Evolutionary conservation across 2,797 vertebrate genomes (phyloP), one percentile per base, ranked within the genome.

Genomic region (Tympanoctomys barrerae): DNA sequence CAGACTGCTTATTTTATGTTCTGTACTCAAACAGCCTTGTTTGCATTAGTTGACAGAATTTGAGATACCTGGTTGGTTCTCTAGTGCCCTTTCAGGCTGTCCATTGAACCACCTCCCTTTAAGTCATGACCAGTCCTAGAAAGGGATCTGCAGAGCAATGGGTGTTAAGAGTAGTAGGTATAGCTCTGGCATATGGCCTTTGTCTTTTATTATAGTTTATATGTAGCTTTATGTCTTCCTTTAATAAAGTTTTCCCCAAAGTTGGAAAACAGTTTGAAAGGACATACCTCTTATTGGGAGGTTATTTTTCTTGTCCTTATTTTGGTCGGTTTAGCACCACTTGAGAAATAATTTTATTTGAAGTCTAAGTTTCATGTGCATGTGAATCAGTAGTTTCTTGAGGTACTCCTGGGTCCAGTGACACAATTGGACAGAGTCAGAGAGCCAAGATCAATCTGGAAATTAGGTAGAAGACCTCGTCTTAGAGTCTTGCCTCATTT

Each of bases 241-340:
- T 97, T 88, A 90, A 80, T 94, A 79, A 92, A 16, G 8, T 5
- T 95, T 94, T 66, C 33, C 22, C 21, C 68, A 85, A 86, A 86
- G 62, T 49, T 82, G 31, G 14, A 70, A 89, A 94, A 54, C 85
- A 42, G 10, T 59, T 70, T 49, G 57, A 87, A 75, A 54, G 22
- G 90, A 82, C 26, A 64, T 4, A 33, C 46, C n/a, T 84, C 7
- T 84, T 73, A 54, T 3, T 22, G 28, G 85, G 73, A 78, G 6
- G 52, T 85, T 80, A 39, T 49, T 91, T 86, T 90, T 91, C 77
- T 54, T 7, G 77, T 87, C 46, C n/a, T 86, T 54, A 3, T 33
- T 91, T 91, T 94, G 70, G 36, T 92, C 46, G 68, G 26, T 86
- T 93, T 52, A 83, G 66, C 54, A 70, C 71, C 70, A 75, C 59